Base-by-base conservation (phyloP, 2,888 invertebrate species). In the Stictocephala bisonia region DNA sequence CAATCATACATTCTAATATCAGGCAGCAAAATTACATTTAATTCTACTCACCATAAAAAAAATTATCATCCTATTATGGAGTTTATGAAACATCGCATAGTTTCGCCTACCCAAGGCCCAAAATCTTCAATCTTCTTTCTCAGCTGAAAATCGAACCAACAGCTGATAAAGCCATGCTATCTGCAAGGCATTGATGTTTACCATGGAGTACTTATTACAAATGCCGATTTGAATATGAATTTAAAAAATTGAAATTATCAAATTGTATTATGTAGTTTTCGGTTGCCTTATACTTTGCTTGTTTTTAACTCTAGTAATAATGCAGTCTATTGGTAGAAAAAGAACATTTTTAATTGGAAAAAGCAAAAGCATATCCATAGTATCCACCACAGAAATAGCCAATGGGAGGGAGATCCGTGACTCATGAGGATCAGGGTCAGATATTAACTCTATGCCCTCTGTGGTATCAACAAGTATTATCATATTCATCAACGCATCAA, bases 61-160 rank as follows among this genome's bases (percentile, higher is more conserved):
- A 53, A 70, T 70, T 70, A 70, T 70, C 70, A 70, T 70, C 70
- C 56, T 56, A 70, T 56, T 53, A 56, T 40, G 70, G 44, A 70
- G 56, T 70, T 70, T 35, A 27, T 53, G 70, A 56, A 70, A 70
- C 70, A 31, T 53, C 70, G 70, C 70, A 70, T 70, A 70, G 53
- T 70, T 68, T 70, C 31, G 56, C 56, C 44, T 56, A 41, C 35
- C 64, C 64, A 64, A 24, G 40, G 64, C 22, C 44, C 27, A 24
- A 22, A 35, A 53, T 27, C 56, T 70, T 40, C 53, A 24, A 9
- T 13, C 26, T 56, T 56, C 44, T 20, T 31, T 35, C 15, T 56
- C 70, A 70, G 70, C 70, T 69, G 53, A 69, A 60, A 60, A 69
- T 53, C 53, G 48, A 69, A 69, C 60, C 18, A 69, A 69, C 69